phyloP scores from a whole-genome alignment of 2,113 vertebrate genomes.

The Urocynchramus pylzowi region DNA sequence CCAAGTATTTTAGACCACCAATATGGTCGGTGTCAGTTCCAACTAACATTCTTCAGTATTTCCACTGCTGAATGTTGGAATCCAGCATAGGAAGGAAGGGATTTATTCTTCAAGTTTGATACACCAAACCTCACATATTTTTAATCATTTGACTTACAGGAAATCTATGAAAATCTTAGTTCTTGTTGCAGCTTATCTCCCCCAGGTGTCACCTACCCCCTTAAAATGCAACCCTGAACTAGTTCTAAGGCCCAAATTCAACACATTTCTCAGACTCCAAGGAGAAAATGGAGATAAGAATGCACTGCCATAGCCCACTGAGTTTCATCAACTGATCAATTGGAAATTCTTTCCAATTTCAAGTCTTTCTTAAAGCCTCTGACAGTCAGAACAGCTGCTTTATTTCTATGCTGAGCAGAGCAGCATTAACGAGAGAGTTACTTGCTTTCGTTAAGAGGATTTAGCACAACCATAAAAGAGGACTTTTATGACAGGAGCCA shows the following conservation, averaged over 20 bases:
- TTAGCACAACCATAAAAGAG: background rate
- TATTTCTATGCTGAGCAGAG: background rate
- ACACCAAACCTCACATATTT: background rate
- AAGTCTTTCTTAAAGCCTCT: background rate
- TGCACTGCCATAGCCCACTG: background rate
- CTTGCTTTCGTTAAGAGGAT: background rate
- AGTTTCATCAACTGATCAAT: background rate
- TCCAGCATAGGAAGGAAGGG: background rate
- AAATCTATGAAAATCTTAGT: background rate
- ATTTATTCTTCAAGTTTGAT: background rate
- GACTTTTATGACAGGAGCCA: background rate
- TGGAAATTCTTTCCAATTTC: background rate
- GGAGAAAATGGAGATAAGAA: background rate
- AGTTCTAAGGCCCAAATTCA: background rate
- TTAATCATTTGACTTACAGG: background rate
- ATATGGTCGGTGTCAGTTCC: background rate
- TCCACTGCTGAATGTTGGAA: background rate
- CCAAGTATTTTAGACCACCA: background rate
- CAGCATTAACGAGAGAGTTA: background rate
- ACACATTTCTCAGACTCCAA: background rate
- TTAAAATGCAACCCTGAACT: background rate
- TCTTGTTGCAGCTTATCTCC: background rate
- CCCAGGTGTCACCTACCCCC: background rate
- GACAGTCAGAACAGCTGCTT: constrained; percentile 3
- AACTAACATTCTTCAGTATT: background rate